These are phyloP conservation scores for Agrochola litura DNA, from an alignment of 2,888 invertebrate genomes.

Conservation along the genomic window DNA sequence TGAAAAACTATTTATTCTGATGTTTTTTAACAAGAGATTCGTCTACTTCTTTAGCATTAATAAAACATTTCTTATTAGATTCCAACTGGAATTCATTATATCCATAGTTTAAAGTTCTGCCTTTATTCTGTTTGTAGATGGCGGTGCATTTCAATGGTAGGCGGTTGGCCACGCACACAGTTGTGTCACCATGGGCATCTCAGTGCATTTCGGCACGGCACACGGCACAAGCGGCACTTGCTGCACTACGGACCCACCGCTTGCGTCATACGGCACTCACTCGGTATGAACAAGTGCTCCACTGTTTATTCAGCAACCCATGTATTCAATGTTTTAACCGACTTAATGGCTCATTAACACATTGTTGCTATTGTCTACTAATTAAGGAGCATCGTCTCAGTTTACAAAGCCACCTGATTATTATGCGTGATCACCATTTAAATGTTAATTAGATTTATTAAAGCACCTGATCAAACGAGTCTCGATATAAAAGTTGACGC, in stretches of 20 bases:
- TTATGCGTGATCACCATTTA: conserved; percentile 90
- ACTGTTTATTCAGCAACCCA: conserved; percentile 71
- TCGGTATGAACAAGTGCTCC: conserved; percentile 82
- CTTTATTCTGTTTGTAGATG: conserved; percentile 19
- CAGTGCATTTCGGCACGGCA: conserved; percentile 39
- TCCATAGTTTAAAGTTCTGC: conserved; percentile 3
- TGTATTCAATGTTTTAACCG: conserved; percentile 76
- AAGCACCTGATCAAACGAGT: conserved; percentile 85
- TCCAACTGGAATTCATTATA: conserved; percentile 27
- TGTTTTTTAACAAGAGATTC: not conserved
- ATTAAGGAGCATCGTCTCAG: conserved; percentile 85
- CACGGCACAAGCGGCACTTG: conserved; percentile 11
- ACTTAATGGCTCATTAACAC: conserved; percentile 81
- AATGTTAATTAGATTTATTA: conserved; percentile 89
- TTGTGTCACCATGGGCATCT: conserved; percentile 52
- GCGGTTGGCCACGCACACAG: conserved; percentile 41
- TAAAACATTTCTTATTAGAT: not conserved
- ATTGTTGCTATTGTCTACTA: conserved; percentile 85
- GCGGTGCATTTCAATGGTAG: conserved; percentile 51
- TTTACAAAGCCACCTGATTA: conserved; percentile 87
- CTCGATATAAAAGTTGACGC: conserved; percentile 71
- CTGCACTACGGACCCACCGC: conserved; percentile 33
- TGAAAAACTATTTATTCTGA: not conserved
- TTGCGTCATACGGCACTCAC: conserved; percentile 76
- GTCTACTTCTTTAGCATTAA: not conserved